Evolutionary conservation across 1,140 invertebrate genomes (phyloP), one percentile per base, ranked within the genome.

Genomic region (Diorhabda elongata): DNA sequence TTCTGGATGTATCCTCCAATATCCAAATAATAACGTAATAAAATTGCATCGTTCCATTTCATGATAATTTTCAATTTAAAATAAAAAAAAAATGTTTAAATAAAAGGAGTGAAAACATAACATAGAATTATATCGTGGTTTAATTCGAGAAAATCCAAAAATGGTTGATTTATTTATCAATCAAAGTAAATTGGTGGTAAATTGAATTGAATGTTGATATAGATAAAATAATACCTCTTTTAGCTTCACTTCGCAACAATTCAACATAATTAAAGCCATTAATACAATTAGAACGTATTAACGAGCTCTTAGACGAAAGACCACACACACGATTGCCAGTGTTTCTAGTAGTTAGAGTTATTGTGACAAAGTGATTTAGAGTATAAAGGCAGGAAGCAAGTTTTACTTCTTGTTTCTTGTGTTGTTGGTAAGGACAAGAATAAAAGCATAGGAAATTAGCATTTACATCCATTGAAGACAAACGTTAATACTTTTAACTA

Each of bases 341-440:
- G 47, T 52, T 52, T 68, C 68, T 72, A 64, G 59, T 69, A 44
- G 64, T 69, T 72, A 68, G 68, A 61, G 44, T 60, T 63, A 69
- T 68, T 72, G 71, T 70, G 71, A 72, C 71, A 72, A 69, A 72
- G 71, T 67, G 69, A 71, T 71, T 71, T 64, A 71, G 60, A 71
- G 47, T 41, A 26, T 42, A 56, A 67, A 45, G 11, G 65, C 57
- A 67, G 65, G 65, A 67, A 60, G 58, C 65, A 58, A 67, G 65
- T n/a, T 67, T 67, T 11, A 43, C 58, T 67, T 52, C 47, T 52
- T 52, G 47, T n/a, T 52, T n/a, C n/a, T 52, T 52, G 47, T 43
- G 43, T 60, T 44, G 42, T 59, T n/a, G 11, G 58, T 11, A 8
- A 26, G 58, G 65, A 60, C 57, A 67, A 42, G 65, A 67, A 67